Percentiles rank a stretch among this genome's conserved stretches.
Evolutionary conservation across 2,797 vertebrate genomes (phyloP).

Genomic region (Lepus oiostolus): DNA sequence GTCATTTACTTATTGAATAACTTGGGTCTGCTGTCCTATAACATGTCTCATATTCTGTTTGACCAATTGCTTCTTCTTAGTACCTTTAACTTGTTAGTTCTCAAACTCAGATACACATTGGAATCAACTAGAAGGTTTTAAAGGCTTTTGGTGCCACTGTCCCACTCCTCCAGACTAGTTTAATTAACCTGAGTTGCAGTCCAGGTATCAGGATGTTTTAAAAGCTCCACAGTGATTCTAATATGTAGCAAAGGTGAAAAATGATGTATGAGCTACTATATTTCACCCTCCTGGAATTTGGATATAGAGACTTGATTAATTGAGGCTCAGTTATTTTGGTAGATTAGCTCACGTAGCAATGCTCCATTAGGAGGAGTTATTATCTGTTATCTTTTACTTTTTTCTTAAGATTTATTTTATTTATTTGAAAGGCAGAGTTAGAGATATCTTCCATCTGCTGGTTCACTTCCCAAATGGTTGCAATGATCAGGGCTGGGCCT

Average conservation of each 20-base stretch:
- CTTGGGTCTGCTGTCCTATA: background rate
- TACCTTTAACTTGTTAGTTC: background rate
- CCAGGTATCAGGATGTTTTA: background rate
- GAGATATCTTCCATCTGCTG: too few relatives aligned
- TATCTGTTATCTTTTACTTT: background rate
- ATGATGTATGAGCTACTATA: background rate
- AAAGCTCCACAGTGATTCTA: background rate
- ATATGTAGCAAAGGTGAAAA: background rate
- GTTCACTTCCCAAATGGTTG: too few relatives aligned
- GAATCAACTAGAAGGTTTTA: background rate
- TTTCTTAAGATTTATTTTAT: too few relatives aligned
- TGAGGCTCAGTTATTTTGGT: background rate
- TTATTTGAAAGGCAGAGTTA: too few relatives aligned
- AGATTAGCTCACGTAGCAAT: background rate
- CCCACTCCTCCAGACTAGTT: background rate
- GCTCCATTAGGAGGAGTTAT: background rate
- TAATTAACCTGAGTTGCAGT: background rate
- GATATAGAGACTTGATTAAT: background rate
- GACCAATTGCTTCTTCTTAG: background rate
- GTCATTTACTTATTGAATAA: background rate
- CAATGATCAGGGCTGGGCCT: too few relatives aligned
- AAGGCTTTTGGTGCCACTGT: background rate
- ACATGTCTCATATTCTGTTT: constrained; percentile 2
- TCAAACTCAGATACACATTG: background rate
- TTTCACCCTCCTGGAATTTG: background rate